Percentiles rank a stretch among this genome's conserved stretches.
Conservation (phyloP, 2,797 vertebrate genomes). For the Pangasius djambal region DNA sequence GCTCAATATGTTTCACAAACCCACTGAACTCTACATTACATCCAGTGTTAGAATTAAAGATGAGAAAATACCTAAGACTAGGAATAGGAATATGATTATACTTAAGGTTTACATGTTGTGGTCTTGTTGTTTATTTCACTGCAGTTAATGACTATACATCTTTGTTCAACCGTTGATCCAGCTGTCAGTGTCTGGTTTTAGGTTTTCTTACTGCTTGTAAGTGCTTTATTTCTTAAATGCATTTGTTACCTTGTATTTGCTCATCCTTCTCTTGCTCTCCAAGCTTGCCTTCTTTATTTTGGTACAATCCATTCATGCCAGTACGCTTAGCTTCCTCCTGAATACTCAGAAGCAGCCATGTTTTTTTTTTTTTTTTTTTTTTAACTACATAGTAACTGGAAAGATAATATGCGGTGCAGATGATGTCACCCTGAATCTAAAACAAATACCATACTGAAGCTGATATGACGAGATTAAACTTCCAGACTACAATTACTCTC, state of each 20-base stretch:
- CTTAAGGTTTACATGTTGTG: slow-evolving; percentile 22
- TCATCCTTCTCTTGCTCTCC: not conserved
- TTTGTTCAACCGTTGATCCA: not conserved
- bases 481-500: not conserved
- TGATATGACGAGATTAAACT: not conserved
- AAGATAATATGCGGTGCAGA: not conserved
- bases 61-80: not conserved
- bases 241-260: not conserved
- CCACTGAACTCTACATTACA: not conserved
- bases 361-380: not conserved
- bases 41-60: not conserved
- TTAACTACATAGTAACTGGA: not conserved
- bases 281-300: not conserved
- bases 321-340: not conserved
- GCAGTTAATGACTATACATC: not conserved
- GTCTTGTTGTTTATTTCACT: slow-evolving; percentile 17
- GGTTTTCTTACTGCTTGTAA: slow-evolving; percentile 10
- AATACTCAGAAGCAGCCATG: not conserved
- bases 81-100: not conserved
- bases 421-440: not conserved
- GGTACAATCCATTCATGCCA: not conserved
- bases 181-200: not conserved
- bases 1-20: not conserved
- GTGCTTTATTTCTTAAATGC: slow-evolving; percentile 36
- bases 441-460: not conserved